Evolutionary conservation across 2,888 invertebrate species (phyloP).

Genomic region (Rhaphigaster nebulosa): DNA sequence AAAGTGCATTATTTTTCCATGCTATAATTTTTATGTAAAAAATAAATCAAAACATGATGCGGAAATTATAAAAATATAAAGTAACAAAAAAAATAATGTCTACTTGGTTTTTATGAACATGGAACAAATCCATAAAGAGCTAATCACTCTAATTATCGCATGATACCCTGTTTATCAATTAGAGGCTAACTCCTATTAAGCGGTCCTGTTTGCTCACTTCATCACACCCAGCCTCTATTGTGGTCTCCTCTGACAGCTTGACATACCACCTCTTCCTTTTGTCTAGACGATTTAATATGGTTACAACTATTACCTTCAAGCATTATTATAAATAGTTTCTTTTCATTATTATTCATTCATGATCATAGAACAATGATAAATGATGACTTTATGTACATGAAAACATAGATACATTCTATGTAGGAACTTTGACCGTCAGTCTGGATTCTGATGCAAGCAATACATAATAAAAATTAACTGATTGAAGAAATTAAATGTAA

Average conservation of each 20-base stretch:
- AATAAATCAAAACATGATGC: no score
- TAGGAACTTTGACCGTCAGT: no score
- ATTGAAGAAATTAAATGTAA: no score
- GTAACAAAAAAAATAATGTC: neutral
- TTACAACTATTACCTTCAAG: neutral
- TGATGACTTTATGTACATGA: no score
- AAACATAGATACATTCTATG: no score
- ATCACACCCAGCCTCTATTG: neutral
- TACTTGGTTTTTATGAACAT: neutral
- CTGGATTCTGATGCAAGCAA: no score
- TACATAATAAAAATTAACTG: no score
- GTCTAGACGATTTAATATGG: neutral
- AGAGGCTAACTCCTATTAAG: neutral
- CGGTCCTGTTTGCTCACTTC: neutral
- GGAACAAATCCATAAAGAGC: neutral
- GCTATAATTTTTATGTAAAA: no score
- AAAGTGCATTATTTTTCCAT: no score
- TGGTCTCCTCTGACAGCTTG: neutral
- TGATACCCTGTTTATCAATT: neutral
- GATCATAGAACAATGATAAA: no score
- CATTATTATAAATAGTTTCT: neutral
- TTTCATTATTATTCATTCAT: no score
- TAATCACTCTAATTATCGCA: neutral
- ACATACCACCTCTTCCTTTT: neutral
- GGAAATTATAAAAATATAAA: neutral